Base-by-base conservation (phyloP, 2,797 vertebrate species). In the Crocidura indochinensis region DNA sequence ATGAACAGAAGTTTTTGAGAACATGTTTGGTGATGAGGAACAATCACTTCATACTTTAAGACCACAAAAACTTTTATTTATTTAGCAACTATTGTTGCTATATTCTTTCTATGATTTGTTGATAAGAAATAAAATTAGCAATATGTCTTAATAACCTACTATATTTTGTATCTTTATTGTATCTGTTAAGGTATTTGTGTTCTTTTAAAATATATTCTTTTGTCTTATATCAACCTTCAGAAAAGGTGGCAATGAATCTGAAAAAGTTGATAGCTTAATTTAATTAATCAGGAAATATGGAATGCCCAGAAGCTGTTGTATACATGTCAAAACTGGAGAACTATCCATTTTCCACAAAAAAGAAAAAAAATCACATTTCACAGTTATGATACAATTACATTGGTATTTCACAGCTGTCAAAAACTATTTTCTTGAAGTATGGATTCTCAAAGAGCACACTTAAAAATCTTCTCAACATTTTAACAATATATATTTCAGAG, bases 321-420 rank as follows among this genome's bases (percentile, higher is more conserved):
- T 85, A 78, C 38, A 68, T 78, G 76, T 78, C n/a, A 93, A 29
- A 92, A 68, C n/a, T 92, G 75, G 47, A 24, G 75, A 87, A 64
- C 84, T 65, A 53, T 78, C 29, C 53, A 78, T 47, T 94, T 94
- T 78, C 82, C 86, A 89, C 31, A 84, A 91, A 46, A 51, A 92
- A 94, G n/a, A n/a, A 12, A 74, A 91, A 26, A 86, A 88, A n/a
- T 85, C 56, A 53, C 89, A 93, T 95, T 95, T 96, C 93, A 96
- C 51, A 95, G 65, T 93, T 92, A 81, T 64, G 92, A 92, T 91
- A 11, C 83, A 95, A 93, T 96, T 95, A 95, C 91, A 93, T 90
- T 92, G 83, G 95, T 95, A 96, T 96, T 96, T 94, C 96, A 96
- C 90, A 92, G 94, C 87, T 96, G 95, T 96, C 96, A 96, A 84